Percentiles rank a stretch among this genome's conserved stretches.
Evolutionary conservation across 2,797 vertebrate species (phyloP).

Genomic region (Enteromius thamalakanensis): DNA sequence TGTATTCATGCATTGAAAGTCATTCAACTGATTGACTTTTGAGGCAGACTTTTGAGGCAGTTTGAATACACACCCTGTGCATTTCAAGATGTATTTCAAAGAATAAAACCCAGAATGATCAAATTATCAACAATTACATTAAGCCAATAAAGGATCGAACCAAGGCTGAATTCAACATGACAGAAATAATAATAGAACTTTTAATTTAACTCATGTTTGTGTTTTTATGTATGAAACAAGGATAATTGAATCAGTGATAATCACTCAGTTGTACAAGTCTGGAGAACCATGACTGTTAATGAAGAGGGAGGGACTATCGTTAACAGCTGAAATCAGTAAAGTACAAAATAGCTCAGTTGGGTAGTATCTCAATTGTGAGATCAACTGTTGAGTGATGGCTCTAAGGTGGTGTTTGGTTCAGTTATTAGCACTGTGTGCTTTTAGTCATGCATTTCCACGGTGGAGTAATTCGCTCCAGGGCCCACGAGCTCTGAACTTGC

Average conservation of each 20-base stretch:
- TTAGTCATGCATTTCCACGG: not conserved
- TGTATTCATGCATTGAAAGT: not conserved
- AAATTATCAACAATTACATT: not conserved
- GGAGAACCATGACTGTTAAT: slow-evolving; percentile 17
- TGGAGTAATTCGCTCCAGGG: slow-evolving; percentile 48
- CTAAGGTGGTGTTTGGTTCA: not conserved
- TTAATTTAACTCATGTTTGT: not conserved
- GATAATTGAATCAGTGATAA: not conserved
- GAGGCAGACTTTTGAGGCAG: not conserved
- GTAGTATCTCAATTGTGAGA: not conserved
- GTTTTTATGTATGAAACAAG: not conserved
- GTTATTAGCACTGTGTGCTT: not conserved
- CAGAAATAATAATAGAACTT: not conserved
- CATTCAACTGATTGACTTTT: not conserved
- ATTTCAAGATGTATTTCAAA: not conserved
- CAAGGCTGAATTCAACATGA: not conserved
- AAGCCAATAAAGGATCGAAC: not conserved
- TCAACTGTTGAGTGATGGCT: not conserved
- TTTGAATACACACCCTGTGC: not conserved
- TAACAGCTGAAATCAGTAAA: not conserved
- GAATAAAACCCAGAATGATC: not conserved
- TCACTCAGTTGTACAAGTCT: not conserved
- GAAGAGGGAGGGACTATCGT: not conserved
- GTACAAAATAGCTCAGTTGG: not conserved
- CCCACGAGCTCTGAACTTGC: not conserved